phyloP scores from a whole-genome alignment of 2,888 invertebrate species.

The Sinodicranocentrus sp. region DNA sequence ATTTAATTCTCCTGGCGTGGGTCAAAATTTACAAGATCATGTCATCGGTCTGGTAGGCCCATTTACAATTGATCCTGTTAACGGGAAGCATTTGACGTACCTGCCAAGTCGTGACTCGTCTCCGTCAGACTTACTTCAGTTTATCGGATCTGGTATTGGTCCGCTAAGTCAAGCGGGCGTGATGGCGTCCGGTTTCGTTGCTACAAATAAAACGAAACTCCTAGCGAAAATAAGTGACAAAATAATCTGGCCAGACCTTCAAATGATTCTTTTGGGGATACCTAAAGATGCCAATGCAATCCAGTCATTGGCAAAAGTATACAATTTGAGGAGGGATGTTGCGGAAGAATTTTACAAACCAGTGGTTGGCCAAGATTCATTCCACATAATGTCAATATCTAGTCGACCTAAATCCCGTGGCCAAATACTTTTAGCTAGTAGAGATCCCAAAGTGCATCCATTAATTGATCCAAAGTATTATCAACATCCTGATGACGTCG shows the following conservation, averaged over 20 bases:
- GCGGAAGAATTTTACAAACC: slow-evolving; percentile 73
- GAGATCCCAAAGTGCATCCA: slow-evolving; percentile 79
- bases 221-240: slow-evolving; percentile 48
- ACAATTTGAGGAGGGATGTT: slow-evolving; percentile 69
- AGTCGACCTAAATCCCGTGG: slow-evolving; percentile 79
- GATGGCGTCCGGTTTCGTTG: slow-evolving; percentile 45
- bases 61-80: slow-evolving; percentile 53
- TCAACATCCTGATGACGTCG: slow-evolving; percentile 68
- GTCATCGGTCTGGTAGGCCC: slow-evolving; percentile 67
- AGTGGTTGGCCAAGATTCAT: slow-evolving; percentile 72
- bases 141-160: slow-evolving; percentile 16
- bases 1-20: slow-evolving; percentile 70
- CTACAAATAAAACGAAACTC: slow-evolving; percentile 36
- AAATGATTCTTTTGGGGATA: slow-evolving; percentile 52
- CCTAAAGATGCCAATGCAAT: slow-evolving; percentile 69
- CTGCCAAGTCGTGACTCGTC: slow-evolving; percentile 41
- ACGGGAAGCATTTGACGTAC: slow-evolving; percentile 39
- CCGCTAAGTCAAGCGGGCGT: slow-evolving; percentile 40
- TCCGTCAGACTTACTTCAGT: slow-evolving; percentile 38
- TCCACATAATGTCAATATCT: slow-evolving; percentile 73
- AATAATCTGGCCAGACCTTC: slow-evolving; percentile 56
- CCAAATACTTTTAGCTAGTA: slow-evolving; percentile 78
- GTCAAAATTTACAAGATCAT: slow-evolving; percentile 72
- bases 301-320: slow-evolving; percentile 57
- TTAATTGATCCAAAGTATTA: slow-evolving; percentile 80